phyloP scores from a whole-genome alignment of 2,888 invertebrate genomes.

The Andrena flavipes region DNA sequence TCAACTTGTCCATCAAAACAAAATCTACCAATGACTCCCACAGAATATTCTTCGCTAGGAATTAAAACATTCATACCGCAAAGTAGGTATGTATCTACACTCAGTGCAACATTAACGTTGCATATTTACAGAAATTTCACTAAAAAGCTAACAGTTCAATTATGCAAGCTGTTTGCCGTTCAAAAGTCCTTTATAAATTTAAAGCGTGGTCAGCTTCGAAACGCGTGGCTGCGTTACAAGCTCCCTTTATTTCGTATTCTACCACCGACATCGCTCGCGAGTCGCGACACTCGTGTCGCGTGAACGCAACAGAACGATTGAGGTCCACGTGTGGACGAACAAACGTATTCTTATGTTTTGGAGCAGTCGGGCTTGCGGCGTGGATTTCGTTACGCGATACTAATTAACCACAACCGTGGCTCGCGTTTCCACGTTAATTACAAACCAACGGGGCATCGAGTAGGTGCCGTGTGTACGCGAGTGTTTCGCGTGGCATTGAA shows the following conservation, averaged over 20 bases:
- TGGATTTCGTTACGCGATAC: constrained; percentile 7
- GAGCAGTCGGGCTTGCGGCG: constrained; percentile 2
- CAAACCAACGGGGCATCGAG: constrained; percentile 23
- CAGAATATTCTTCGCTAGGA: too few species aligned
- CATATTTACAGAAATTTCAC: not conserved
- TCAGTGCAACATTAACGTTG: too few species aligned
- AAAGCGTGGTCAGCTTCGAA: not conserved
- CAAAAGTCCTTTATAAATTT: not conserved
- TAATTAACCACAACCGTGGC: constrained; percentile 19
- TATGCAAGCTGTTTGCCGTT: not conserved
- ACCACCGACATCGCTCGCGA: not conserved
- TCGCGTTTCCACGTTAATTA: constrained; percentile 20
- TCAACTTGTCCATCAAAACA: too few species aligned
- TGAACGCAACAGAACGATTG: not conserved
- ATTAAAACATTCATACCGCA: too few species aligned
- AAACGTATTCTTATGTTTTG: not conserved
- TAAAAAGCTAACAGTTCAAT: not conserved
- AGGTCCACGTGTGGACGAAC: not conserved
- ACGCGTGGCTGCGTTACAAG: not conserved
- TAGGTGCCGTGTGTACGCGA: not conserved
- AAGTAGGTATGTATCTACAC: too few species aligned
- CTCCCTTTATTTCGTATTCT: not conserved
- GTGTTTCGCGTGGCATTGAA: not conserved
- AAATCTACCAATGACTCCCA: too few species aligned
- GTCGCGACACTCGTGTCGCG: not conserved